A percentile compares a stretch with the other conserved stretches of the same genome.
These are phyloP conservation scores for Diachasma alloeum DNA, from an alignment of 1,140 invertebrate genomes.

Conservation along the genomic window DNA sequence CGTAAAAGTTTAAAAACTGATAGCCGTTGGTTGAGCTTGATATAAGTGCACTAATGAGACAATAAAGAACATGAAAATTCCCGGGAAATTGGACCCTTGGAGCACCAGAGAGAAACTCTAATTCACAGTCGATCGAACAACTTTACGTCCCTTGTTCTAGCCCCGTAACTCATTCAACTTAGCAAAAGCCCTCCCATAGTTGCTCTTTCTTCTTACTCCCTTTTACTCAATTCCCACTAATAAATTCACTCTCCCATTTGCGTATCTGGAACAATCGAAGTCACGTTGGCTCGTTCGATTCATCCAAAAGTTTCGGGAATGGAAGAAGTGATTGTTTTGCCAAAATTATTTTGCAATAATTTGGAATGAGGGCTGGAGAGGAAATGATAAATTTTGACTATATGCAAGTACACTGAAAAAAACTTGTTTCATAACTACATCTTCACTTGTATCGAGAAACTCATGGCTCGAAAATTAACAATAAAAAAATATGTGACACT, in stretches of 20 bases:
- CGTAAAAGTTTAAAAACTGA: background rate
- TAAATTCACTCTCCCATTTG: background rate
- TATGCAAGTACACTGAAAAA: no score
- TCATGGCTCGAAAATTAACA: no score
- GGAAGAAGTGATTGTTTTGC: background rate
- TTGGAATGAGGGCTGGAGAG: no score
- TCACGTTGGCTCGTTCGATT: background rate
- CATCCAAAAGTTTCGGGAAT: background rate
- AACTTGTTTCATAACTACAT: no score
- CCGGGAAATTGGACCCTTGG: background rate
- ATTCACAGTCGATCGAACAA: background rate
- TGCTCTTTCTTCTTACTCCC: background rate
- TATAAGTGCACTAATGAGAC: slow-evolving; percentile 14
- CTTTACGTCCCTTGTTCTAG: background rate
- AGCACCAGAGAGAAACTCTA: background rate
- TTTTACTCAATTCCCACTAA: background rate
- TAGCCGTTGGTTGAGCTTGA: background rate
- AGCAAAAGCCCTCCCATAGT: background rate
- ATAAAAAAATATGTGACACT: no score
- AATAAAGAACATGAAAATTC: slow-evolving; percentile 27
- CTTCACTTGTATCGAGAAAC: no score
- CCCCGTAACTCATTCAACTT: slow-evolving; percentile 9
- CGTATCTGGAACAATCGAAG: background rate
- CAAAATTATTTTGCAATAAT: background rate
- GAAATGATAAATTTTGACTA: no score